phyloP scores from a whole-genome alignment of 2,888 invertebrate genomes.

The Heliconius ethilla region DNA sequence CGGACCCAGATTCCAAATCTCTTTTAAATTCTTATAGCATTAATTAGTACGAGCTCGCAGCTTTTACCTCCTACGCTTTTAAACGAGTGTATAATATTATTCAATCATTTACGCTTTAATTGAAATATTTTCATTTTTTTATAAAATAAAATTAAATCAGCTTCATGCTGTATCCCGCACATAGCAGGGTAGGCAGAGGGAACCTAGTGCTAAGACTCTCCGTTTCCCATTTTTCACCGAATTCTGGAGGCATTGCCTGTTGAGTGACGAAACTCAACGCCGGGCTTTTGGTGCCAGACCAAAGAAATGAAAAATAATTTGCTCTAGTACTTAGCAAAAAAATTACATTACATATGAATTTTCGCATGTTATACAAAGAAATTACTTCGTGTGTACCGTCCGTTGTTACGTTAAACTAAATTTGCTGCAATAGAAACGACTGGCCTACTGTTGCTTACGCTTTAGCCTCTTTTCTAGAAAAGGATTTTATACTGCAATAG shows the following conservation, averaged over 20 bases:
- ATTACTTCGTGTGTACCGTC: conserved; percentile 46
- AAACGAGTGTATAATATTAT: neutral
- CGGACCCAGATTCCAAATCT: conserved; percentile 12
- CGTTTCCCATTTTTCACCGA: no score
- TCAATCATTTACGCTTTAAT: neutral
- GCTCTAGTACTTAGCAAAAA: no score
- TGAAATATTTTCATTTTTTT: neutral
- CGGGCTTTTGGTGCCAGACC: no score
- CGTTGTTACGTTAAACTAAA: conserved; percentile 48
- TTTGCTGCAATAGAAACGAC: conserved; percentile 45
- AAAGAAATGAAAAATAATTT: no score
- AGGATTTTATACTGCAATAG: conserved; percentile 30
- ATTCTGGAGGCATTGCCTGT: no score
- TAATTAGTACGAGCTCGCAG: conserved; percentile 1
- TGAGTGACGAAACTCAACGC: no score
- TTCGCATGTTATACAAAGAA: conserved; percentile 42
- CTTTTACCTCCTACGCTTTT: conserved; percentile 11
- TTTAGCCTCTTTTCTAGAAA: conserved; percentile 49
- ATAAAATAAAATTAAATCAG: no score
- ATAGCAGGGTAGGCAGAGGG: no score
- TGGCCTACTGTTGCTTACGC: conserved; percentile 45
- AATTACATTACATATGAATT: conserved; percentile 7
- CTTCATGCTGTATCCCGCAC: no score
- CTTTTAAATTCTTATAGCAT: conserved; percentile 17
- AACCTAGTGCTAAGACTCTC: no score